Evolutionary conservation across 2,888 invertebrate species (phyloP).

Genomic region (Oscheius sp.): DNA sequence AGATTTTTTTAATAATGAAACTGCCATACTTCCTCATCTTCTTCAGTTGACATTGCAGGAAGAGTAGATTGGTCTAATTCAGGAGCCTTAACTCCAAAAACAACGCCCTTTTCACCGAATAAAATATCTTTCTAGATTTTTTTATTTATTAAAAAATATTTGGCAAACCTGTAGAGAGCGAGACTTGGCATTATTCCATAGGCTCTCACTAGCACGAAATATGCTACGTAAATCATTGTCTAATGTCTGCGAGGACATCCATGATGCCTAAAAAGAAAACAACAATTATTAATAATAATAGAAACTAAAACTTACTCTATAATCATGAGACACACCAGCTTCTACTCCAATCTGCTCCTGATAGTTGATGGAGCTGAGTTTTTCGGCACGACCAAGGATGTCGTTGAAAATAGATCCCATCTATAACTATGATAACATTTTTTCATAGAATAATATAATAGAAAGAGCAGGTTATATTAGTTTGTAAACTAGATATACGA

Average conservation of each 20-base stretch:
- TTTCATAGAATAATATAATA: neutral
- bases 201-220: conserved; percentile 57
- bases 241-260: conserved; percentile 6
- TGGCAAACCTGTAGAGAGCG: neutral
- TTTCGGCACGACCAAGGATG: conserved; percentile 43
- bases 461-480: neutral
- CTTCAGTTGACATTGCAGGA: neutral
- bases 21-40: conserved; percentile 17
- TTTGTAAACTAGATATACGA: neutral
- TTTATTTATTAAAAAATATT: neutral
- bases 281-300: neutral
- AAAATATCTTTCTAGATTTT: conserved; percentile 22
- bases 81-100: conserved; percentile 31
- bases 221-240: conserved; percentile 49
- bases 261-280: neutral
- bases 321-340: neutral
- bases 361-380: conserved; percentile 29
- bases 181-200: conserved; percentile 44
- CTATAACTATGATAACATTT: neutral
- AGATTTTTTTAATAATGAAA: neutral
- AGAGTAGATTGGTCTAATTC: conserved; percentile 1
- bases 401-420: conserved; percentile 34
- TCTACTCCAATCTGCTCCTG: conserved; percentile 24
- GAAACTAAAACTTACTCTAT: neutral
- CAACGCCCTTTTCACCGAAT: conserved; percentile 36